Percentiles rank a stretch among this genome's conserved stretches.
These are phyloP conservation scores for Achatina immaculata DNA, from an alignment of 1,140 invertebrate genomes.

Conservation along the genomic window DNA sequence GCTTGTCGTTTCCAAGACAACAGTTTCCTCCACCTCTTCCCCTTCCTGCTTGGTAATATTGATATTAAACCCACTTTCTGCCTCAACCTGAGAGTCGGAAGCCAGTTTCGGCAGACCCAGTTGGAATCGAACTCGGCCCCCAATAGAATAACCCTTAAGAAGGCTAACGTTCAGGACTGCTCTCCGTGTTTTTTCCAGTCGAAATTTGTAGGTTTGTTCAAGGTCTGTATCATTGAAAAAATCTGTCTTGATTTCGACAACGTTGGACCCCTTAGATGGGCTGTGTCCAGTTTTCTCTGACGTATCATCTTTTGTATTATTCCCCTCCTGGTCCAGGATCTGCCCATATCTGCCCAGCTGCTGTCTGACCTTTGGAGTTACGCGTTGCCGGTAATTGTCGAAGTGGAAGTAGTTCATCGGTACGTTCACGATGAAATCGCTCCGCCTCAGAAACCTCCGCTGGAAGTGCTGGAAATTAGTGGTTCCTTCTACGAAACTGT, in stretches of 20 bases:
- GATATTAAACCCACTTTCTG: background rate
- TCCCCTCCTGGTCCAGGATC: background rate
- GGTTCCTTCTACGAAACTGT: constrained; percentile 2
- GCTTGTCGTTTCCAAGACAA: constrained; percentile 44
- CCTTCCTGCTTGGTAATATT: constrained; percentile 41
- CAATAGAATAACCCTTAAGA: constrained; percentile 45
- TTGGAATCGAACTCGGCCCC: constrained; percentile 39
- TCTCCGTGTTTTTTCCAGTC: constrained; percentile 42
- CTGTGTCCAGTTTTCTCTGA: background rate
- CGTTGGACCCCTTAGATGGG: background rate
- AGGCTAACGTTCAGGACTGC: constrained; percentile 40
- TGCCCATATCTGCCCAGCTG: background rate
- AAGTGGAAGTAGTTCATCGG: constrained; percentile 49
- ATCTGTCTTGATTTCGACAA: constrained; percentile 36
- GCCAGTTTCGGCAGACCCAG: constrained; percentile 24
- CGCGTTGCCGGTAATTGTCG: constrained; percentile 32
- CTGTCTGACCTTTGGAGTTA: background rate
- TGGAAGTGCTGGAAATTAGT: constrained; percentile 18
- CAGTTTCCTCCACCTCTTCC: constrained; percentile 43
- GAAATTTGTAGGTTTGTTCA: constrained; percentile 46
- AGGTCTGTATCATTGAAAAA: constrained; percentile 43
- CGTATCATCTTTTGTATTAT: background rate
- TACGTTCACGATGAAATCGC: constrained; percentile 43
- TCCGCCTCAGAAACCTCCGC: constrained; percentile 38
- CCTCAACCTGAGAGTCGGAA: background rate